Evolutionary conservation across 2,888 invertebrate genomes (phyloP).

Genomic region (Tiliacea citrago): DNA sequence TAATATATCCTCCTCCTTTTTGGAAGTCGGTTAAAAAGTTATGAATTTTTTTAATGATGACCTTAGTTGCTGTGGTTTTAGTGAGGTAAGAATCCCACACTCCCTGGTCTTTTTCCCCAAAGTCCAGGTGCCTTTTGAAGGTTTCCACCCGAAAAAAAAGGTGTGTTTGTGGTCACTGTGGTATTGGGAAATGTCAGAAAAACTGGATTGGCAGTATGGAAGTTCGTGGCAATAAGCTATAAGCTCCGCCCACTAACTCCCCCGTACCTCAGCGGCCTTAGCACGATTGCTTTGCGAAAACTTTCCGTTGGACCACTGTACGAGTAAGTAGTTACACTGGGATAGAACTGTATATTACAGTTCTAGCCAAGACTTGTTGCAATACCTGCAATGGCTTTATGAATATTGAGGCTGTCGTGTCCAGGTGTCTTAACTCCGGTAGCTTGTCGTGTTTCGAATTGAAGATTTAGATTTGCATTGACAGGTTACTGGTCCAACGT

Average conservation of each 20-base stretch:
- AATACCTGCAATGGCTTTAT: slow-evolving; percentile 29
- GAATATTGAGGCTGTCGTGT: slow-evolving; percentile 34
- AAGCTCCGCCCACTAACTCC: background rate
- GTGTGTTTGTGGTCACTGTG: background rate
- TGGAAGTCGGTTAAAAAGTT: no score
- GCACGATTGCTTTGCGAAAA: background rate
- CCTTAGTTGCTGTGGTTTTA: background rate
- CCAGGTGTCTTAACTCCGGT: slow-evolving; percentile 45
- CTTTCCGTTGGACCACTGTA: background rate
- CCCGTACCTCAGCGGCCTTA: no score
- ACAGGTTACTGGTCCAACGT: slow-evolving; percentile 36
- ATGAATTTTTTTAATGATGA: background rate
- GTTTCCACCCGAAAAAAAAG: no score
- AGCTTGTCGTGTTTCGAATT: slow-evolving; percentile 47
- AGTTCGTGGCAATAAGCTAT: background rate
- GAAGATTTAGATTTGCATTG: slow-evolving; percentile 39
- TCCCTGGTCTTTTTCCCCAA: no score
- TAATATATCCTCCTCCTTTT: no score
- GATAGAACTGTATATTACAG: background rate
- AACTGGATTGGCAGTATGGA: no score
- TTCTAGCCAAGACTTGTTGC: slow-evolving; percentile 16
- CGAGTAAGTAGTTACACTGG: background rate
- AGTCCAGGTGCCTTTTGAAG: no score
- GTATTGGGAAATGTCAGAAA: background rate
- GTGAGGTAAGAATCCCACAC: no score